Percentiles rank a stretch among this genome's conserved stretches.
These are phyloP conservation scores for Listronotus bonariensis DNA, from an alignment of 1,140 invertebrate species.

Conservation along the genomic window DNA sequence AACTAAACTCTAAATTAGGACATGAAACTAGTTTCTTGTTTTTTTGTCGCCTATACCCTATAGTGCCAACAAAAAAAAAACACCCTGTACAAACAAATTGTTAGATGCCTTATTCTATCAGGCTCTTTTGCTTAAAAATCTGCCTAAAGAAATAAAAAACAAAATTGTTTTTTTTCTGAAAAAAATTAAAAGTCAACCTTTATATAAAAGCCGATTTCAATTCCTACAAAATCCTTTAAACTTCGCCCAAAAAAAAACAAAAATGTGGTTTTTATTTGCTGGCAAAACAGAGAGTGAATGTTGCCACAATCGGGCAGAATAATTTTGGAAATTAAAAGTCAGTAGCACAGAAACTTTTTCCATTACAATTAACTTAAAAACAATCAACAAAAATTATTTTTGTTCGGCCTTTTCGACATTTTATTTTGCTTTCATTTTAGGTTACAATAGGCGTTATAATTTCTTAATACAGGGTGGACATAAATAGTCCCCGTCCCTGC, in stretches of 20 bases:
- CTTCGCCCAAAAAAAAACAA: background rate
- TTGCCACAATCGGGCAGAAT: background rate
- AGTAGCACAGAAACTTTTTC: slow-evolving; percentile 8
- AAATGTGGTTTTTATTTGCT: background rate
- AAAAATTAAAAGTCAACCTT: background rate
- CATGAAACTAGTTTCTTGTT: no score
- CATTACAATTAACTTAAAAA: slow-evolving; percentile 6
- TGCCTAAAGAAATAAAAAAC: no score
- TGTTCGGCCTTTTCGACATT: background rate
- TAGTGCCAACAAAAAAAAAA: no score
- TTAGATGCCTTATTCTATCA: no score
- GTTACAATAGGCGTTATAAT: no score
- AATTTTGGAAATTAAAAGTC: slow-evolving; percentile 8
- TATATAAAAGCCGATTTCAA: background rate
- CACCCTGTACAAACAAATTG: no score
- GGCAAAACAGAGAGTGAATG: background rate
- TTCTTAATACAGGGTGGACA: no score
- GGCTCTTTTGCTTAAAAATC: no score
- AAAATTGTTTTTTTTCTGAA: background rate
- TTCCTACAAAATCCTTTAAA: background rate
- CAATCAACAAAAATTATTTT: background rate
- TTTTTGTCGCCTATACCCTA: no score
- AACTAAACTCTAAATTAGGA: no score
- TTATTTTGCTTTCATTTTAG: no score
- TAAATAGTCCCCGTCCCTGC: no score